phyloP scores from a whole-genome alignment of 2,888 invertebrate genomes.

The Campaea margaritaria region DNA sequence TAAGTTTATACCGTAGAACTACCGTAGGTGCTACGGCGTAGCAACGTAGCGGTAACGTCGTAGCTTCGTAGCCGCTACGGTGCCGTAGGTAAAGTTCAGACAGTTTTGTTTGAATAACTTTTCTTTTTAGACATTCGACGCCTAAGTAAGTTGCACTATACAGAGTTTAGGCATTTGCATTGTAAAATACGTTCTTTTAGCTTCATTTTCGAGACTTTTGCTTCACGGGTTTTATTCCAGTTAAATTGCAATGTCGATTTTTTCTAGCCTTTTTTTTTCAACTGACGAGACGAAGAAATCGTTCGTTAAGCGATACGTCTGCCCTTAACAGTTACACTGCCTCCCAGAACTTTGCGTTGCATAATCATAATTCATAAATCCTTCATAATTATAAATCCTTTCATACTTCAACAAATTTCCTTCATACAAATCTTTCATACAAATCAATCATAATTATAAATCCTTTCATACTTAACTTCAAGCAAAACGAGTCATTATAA shows the following conservation, averaged over 20 bases:
- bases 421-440: not conserved
- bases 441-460: too few relatives aligned
- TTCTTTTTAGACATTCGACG: slow-evolving; percentile 30
- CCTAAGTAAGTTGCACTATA: slow-evolving; percentile 23
- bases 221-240: slow-evolving; percentile 21
- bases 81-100: slow-evolving; percentile 42
- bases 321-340: too few relatives aligned
- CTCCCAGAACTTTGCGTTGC: too few relatives aligned
- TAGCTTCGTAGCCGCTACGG: slow-evolving; percentile 37
- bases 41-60: slow-evolving; percentile 28
- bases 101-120: slow-evolving; percentile 39
- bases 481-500: too few relatives aligned
- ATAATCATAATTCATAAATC: too few relatives aligned
- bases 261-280: not conserved
- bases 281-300: too few relatives aligned
- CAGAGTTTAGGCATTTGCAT: slow-evolving; percentile 37
- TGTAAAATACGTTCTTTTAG: slow-evolving; percentile 26
- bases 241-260: not conserved
- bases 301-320: too few relatives aligned
- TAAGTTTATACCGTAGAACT: slow-evolving; percentile 34
- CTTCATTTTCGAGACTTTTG: slow-evolving; percentile 28
- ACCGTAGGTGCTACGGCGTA: slow-evolving; percentile 18
- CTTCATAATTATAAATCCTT: too few relatives aligned
- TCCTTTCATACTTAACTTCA: too few relatives aligned
- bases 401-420: too few relatives aligned